These are phyloP conservation scores for Choloepus hoffmanni DNA, from an alignment of 2,113 vertebrate species.

Conservation along the genomic window DNA sequence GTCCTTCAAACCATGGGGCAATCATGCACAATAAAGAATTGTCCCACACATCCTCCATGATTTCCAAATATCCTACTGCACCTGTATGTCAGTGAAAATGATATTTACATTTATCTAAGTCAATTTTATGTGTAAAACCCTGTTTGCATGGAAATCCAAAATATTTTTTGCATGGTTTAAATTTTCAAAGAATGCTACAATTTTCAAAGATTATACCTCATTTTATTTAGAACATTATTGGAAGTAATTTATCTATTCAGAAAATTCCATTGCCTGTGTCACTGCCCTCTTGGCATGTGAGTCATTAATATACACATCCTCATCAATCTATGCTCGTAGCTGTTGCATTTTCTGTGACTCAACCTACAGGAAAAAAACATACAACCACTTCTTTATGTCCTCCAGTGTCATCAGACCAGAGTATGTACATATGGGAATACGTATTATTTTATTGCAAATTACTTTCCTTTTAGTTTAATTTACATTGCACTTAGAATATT, in stretches of 20 bases:
- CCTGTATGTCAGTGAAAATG: neutral
- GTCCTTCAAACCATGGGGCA: neutral
- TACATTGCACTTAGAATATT: neutral
- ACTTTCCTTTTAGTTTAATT: neutral
- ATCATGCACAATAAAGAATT: neutral
- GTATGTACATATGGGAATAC: neutral
- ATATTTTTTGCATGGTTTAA: neutral
- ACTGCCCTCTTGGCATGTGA: neutral
- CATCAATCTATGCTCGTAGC: neutral
- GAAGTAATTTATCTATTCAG: neutral
- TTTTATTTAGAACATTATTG: neutral
- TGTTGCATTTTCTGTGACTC: neutral
- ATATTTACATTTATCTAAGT: neutral
- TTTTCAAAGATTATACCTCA: neutral
- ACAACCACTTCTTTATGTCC: accelerated
- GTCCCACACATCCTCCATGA: neutral
- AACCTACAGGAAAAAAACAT: neutral
- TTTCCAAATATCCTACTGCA: neutral
- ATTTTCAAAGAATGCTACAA: neutral
- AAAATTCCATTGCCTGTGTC: neutral
- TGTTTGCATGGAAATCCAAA: neutral
- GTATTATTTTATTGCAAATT: neutral
- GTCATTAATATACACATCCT: neutral
- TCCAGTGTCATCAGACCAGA: neutral
- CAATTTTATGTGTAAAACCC: neutral